A percentile compares a stretch with the other conserved stretches of the same genome.
These are phyloP conservation scores for Trichacis sp. DNA, from an alignment of 2,888 invertebrate genomes.

Conservation along the genomic window DNA sequence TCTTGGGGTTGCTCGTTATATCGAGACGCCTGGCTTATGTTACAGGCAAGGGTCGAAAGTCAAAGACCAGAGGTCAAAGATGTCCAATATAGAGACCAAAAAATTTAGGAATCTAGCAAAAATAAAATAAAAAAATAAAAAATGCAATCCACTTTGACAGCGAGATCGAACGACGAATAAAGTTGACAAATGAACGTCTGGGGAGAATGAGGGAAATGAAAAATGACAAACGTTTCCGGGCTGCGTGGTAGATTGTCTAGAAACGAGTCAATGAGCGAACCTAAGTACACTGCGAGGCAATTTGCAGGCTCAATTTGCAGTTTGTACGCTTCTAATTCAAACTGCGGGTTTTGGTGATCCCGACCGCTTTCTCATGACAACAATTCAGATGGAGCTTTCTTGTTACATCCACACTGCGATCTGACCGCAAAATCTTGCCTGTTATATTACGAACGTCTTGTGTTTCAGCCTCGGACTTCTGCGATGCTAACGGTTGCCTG, in stretches of 20 bases:
- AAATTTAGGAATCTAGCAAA: too few relatives aligned
- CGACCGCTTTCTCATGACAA: constrained; percentile 60
- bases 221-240: constrained; percentile 36
- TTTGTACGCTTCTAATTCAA: constrained; percentile 62
- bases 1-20: too few relatives aligned
- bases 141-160: too few relatives aligned
- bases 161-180: neutral
- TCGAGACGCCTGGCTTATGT: too few relatives aligned
- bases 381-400: constrained; percentile 50
- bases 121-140: too few relatives aligned
- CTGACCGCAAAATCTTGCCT: constrained; percentile 59
- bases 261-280: constrained; percentile 39
- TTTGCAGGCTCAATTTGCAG: constrained; percentile 61
- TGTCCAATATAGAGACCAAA: too few relatives aligned
- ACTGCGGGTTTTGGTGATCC: constrained; percentile 64
- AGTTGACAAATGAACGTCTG: neutral
- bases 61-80: too few relatives aligned
- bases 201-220: constrained; percentile 2
- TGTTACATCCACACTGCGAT: constrained; percentile 31
- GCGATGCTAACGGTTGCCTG: neutral
- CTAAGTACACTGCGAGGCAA: constrained; percentile 54
- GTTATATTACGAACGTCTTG: constrained; percentile 53
- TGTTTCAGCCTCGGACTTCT: constrained; percentile 13
- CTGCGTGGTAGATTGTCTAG: constrained; percentile 22
- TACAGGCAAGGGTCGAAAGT: too few relatives aligned